A percentile compares a stretch with the other conserved stretches of the same genome.
phyloP scores from a whole-genome alignment of 2,113 vertebrate species.

The Euleptes europaea region DNA sequence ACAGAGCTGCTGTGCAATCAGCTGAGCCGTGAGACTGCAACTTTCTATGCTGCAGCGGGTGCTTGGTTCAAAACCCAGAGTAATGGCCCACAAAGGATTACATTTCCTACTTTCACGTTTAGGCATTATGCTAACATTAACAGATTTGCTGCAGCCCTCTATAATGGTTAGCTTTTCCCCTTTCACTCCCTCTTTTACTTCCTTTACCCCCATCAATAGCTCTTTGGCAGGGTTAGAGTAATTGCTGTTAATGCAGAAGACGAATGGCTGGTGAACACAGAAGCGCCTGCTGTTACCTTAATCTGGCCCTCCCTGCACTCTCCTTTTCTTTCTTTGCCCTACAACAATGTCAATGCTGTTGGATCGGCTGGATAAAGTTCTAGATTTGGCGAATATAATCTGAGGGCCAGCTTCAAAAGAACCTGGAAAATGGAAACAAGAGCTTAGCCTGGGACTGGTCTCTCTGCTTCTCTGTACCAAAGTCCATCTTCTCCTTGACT shows the following conservation, averaged over 20 bases:
- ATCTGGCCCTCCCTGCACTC: constrained; percentile 64
- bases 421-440: constrained; percentile 67
- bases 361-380: constrained; percentile 61
- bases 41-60: neutral
- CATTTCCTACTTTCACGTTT: neutral
- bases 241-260: constrained; percentile 24
- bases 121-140: no score
- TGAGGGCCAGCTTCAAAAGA: constrained; percentile 59
- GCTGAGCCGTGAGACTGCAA: neutral
- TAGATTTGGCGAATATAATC: constrained; percentile 72
- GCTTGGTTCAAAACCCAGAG: constrained; percentile 14
- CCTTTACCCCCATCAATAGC: neutral
- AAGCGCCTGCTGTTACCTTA: constrained; percentile 61
- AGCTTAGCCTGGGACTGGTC: neutral
- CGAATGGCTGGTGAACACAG: neutral
- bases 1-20: no score
- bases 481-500: neutral
- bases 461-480: neutral
- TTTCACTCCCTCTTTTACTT: constrained; percentile 12
- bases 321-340: constrained; percentile 68
- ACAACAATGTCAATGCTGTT: constrained; percentile 53
- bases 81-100: constrained; percentile 3
- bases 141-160: neutral
- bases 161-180: neutral
- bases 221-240: constrained; percentile 7